phyloP scores from a whole-genome alignment of 2,113 vertebrate species.

The Galemys pyrenaicus region DNA sequence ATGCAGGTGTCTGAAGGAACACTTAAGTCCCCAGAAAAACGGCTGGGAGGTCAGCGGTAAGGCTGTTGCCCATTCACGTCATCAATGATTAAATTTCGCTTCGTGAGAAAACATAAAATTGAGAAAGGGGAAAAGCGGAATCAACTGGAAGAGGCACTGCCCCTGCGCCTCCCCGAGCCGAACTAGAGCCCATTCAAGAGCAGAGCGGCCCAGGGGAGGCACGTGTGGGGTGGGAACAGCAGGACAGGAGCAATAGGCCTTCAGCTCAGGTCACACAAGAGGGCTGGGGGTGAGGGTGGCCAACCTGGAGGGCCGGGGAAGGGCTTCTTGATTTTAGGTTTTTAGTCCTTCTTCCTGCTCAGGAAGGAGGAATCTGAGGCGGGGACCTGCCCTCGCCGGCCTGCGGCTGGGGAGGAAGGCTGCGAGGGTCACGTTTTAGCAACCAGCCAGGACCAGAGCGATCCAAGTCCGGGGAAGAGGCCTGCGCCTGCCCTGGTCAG shows the following conservation, averaged over 20 bases:
- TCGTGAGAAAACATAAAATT: not conserved
- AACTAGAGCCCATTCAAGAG: not conserved
- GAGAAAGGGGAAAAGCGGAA: not conserved
- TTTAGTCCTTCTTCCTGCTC: not conserved
- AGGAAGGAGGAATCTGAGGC: not conserved
- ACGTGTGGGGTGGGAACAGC: not conserved
- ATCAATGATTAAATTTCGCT: not conserved
- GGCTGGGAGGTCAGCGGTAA: not conserved
- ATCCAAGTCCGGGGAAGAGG: no score
- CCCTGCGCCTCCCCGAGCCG: no score
- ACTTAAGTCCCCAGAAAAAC: not conserved
- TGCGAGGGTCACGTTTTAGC: not conserved
- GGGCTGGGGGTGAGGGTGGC: not conserved
- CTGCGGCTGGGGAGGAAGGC: not conserved
- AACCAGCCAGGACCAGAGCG: not conserved
- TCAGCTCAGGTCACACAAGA: not conserved
- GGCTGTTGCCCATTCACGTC: not conserved
- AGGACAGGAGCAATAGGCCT: not conserved
- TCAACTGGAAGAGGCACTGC: not conserved
- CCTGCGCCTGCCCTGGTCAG: not conserved
- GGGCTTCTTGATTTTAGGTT: not conserved
- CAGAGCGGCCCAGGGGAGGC: not conserved
- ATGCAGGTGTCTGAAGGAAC: not conserved
- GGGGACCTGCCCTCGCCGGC: not conserved
- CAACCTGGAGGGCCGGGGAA: fast-evolving